phyloP scores from a whole-genome alignment of 2,113 vertebrate species.

The Sinocyclocheilus anshuiensis region DNA sequence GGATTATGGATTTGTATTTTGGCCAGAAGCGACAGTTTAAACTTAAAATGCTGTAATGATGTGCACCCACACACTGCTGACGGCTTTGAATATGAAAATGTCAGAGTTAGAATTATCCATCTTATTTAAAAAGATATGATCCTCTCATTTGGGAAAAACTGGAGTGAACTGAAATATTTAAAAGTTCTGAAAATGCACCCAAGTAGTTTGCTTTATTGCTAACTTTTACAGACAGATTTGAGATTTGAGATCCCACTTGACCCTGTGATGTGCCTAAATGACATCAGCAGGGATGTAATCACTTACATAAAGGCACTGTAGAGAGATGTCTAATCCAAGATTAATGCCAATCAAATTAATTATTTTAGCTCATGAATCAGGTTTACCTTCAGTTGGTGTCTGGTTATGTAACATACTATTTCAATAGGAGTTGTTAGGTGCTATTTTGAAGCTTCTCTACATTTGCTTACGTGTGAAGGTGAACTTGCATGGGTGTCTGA shows the following conservation, averaged over 20 bases:
- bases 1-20: too few relatives aligned
- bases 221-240: constrained; percentile 8
- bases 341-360: constrained; percentile 33
- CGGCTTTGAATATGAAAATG: background rate
- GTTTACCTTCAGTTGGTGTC: constrained; percentile 15
- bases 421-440: background rate
- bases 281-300: constrained; percentile 17
- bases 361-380: constrained; percentile 12
- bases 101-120: background rate
- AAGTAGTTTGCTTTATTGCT: background rate
- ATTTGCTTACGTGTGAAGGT: constrained; percentile 20
- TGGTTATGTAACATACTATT: constrained; percentile 35
- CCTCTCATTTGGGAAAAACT: background rate
- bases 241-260: background rate
- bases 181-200: constrained; percentile 5
- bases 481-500: constrained; percentile 16
- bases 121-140: background rate
- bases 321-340: background rate
- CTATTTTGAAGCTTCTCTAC: constrained; percentile 12
- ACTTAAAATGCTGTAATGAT: background rate
- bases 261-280: background rate
- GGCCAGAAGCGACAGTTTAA: too few relatives aligned
- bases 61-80: background rate
- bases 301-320: constrained; percentile 27
- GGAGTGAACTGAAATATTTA: background rate